Conservation (phyloP, 2,888 invertebrate genomes). For the Thelaira solivaga region DNA sequence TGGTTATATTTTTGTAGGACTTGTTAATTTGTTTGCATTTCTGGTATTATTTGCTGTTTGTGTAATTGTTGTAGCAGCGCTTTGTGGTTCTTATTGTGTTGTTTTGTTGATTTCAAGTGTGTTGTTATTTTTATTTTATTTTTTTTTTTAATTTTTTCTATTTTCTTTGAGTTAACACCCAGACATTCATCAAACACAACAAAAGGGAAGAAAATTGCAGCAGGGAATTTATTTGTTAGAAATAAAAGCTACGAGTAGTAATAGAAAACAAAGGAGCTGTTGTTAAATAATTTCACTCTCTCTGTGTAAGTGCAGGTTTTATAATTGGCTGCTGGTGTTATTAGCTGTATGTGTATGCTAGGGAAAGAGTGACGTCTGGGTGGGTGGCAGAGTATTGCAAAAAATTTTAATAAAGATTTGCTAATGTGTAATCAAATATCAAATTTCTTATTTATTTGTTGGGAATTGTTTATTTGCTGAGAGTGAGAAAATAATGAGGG, state of each 20-base stretch:
- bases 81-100: slow-evolving; percentile 56
- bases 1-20: slow-evolving; percentile 43
- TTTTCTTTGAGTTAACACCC: slow-evolving; percentile 56
- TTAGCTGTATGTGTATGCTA: slow-evolving; percentile 12
- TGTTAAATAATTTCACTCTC: slow-evolving; percentile 43
- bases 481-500: background rate
- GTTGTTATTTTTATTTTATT: slow-evolving; percentile 49
- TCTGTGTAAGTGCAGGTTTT: slow-evolving; percentile 34
- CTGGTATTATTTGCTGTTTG: slow-evolving; percentile 58
- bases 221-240: slow-evolving; percentile 17
- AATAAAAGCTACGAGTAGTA: slow-evolving; percentile 4
- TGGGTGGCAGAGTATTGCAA: slow-evolving; percentile 14
- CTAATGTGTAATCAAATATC: slow-evolving; percentile 51
- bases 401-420: slow-evolving; percentile 46
- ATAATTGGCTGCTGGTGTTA: slow-evolving; percentile 60
- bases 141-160: background rate
- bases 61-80: slow-evolving; percentile 41
- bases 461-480: slow-evolving; percentile 32
- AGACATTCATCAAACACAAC: slow-evolving; percentile 48
- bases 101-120: slow-evolving; percentile 58
- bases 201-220: slow-evolving; percentile 35
- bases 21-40: slow-evolving; percentile 63
- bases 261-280: slow-evolving; percentile 49
- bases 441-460: slow-evolving; percentile 35
- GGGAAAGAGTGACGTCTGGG: slow-evolving; percentile 1